These are phyloP conservation scores for Molossus alvarezi DNA, from an alignment of 2,797 vertebrate species.

Conservation along the genomic window DNA sequence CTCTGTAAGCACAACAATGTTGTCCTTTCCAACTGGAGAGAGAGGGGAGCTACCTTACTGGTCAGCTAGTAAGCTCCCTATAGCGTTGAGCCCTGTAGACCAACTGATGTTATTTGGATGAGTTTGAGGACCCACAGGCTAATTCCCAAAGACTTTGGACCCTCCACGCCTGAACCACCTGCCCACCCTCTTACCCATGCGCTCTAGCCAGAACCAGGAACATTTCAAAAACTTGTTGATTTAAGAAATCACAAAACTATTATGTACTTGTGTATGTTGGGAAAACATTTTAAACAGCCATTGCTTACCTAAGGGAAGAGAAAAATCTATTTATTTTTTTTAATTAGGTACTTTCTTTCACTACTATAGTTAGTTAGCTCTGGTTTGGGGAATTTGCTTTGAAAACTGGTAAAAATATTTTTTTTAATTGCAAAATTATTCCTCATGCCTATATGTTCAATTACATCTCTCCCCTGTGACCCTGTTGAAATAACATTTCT, in stretches of 20 bases:
- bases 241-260: slow-evolving; percentile 56
- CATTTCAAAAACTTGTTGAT: slow-evolving; percentile 4
- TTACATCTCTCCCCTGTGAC: background rate
- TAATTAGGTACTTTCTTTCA: slow-evolving; percentile 19
- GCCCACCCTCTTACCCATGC: background rate
- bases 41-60: background rate
- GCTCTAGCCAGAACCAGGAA: background rate
- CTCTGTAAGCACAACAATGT: background rate
- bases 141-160: background rate
- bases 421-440: slow-evolving; percentile 54
- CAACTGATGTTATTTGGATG: background rate
- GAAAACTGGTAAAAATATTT: slow-evolving; percentile 49
- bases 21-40: background rate
- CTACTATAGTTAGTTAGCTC: slow-evolving; percentile 4
- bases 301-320: background rate
- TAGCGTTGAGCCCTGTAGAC: background rate
- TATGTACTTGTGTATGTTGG: background rate
- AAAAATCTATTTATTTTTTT: background rate
- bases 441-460: background rate
- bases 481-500: slow-evolving; percentile 70
- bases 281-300: slow-evolving; percentile 51
- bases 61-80: background rate
- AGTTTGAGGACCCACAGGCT: background rate
- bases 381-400: slow-evolving; percentile 48
- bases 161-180: background rate